phyloP scores from a whole-genome alignment of 1,140 invertebrate genomes.

The Rhynchophorus ferrugineus region DNA sequence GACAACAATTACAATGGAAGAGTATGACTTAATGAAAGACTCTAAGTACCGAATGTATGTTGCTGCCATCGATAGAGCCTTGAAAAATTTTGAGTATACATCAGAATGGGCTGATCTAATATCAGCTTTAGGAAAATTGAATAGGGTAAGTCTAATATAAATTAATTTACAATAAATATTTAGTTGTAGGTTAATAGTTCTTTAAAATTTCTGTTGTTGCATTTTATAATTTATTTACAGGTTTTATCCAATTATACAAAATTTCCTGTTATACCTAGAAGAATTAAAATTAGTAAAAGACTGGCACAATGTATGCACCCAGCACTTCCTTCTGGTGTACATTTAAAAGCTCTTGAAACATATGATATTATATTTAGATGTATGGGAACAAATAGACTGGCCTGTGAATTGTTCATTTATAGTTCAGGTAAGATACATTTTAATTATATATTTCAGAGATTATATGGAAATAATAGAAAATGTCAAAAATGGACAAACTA shows the following conservation, averaged over 20 bases:
- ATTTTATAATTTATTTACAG: slow-evolving; percentile 42
- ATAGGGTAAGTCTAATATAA: slow-evolving; percentile 59
- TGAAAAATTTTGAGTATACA: slow-evolving; percentile 89
- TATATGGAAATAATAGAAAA: not conserved
- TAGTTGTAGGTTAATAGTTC: not conserved
- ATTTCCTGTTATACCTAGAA: slow-evolving; percentile 81
- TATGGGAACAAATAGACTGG: slow-evolving; percentile 75
- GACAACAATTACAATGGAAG: slow-evolving; percentile 48
- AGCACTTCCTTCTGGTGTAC: slow-evolving; percentile 82
- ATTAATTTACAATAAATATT: not conserved
- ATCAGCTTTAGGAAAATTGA: slow-evolving; percentile 83
- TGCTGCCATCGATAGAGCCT: slow-evolving; percentile 76
- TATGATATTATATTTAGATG: slow-evolving; percentile 91
- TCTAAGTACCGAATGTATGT: slow-evolving; percentile 74
- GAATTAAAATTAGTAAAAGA: slow-evolving; percentile 87
- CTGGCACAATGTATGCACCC: slow-evolving; percentile 94
- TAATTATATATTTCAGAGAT: slow-evolving; percentile 1
- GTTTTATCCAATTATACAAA: slow-evolving; percentile 70
- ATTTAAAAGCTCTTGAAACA: slow-evolving; percentile 88
- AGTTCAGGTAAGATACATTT: slow-evolving; percentile 52
- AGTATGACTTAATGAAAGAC: slow-evolving; percentile 66
- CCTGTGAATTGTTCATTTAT: slow-evolving; percentile 83
- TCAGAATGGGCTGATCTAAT: slow-evolving; percentile 96
- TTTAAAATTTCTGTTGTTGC: not conserved
- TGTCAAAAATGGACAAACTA: too few species aligned